phyloP scores from a whole-genome alignment of 2,888 invertebrate species.

The Opisthograptis luteolata region DNA sequence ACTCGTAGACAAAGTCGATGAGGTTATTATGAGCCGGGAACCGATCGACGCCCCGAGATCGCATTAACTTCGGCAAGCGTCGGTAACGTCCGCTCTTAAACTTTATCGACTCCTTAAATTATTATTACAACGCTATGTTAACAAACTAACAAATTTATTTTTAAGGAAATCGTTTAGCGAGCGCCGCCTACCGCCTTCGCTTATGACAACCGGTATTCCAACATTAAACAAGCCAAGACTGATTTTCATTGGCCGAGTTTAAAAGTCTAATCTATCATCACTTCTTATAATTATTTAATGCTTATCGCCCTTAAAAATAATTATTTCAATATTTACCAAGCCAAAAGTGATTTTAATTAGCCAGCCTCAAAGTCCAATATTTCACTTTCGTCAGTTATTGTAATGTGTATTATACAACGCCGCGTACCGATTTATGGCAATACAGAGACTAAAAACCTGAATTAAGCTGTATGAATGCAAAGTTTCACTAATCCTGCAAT shows the following conservation, averaged over 20 bases:
- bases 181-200: constrained; percentile 50
- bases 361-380: constrained; percentile 30
- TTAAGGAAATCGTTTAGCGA: constrained; percentile 59
- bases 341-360: background rate
- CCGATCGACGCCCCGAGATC: constrained; percentile 59
- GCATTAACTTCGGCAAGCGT: constrained; percentile 68
- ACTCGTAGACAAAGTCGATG: constrained; percentile 62
- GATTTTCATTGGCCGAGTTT: constrained; percentile 44
- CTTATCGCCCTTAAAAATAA: too few relatives aligned
- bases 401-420: too few relatives aligned
- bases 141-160: constrained; percentile 72
- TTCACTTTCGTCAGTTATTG: too few relatives aligned
- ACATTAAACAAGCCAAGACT: constrained; percentile 54
- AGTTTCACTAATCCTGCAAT: constrained; percentile 33
- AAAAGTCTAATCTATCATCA: background rate
- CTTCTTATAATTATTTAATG: background rate
- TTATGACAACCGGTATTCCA: constrained; percentile 60
- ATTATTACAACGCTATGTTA: constrained; percentile 72
- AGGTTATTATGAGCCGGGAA: constrained; percentile 61
- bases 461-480: constrained; percentile 21
- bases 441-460: constrained; percentile 25
- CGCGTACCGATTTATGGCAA: too few relatives aligned
- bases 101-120: constrained; percentile 74
- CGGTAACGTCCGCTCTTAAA: constrained; percentile 71
- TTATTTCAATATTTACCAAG: too few relatives aligned